Evolutionary conservation across 2,888 invertebrate genomes (phyloP).

Genomic region (Ennomos fuscantarius): DNA sequence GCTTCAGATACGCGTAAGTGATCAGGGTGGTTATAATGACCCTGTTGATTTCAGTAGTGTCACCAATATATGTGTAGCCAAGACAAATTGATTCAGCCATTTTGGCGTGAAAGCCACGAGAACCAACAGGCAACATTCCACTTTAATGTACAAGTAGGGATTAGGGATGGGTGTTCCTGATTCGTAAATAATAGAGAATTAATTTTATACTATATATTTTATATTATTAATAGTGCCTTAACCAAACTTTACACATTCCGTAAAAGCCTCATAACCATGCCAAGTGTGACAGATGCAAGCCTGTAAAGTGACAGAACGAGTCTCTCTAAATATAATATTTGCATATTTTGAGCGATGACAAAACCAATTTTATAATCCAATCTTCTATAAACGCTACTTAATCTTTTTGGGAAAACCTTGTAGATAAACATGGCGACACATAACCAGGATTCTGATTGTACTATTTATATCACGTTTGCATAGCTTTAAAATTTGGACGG

Average conservation of each 20-base stretch:
- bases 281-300: slow-evolving; percentile 10
- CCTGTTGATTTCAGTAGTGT: too few relatives aligned
- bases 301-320: slow-evolving; percentile 12
- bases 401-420: slow-evolving; percentile 3
- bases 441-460: too few relatives aligned
- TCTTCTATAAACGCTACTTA: slow-evolving; percentile 14
- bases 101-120: too few relatives aligned
- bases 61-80: too few relatives aligned
- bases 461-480: too few relatives aligned
- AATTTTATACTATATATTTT: too few relatives aligned
- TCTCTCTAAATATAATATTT: slow-evolving; percentile 35
- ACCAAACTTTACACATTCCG: background rate
- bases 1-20: slow-evolving; percentile 77
- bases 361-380: slow-evolving; percentile 29
- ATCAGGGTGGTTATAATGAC: background rate
- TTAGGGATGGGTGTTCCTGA: too few relatives aligned
- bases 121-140: too few relatives aligned
- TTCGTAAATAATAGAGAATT: too few relatives aligned
- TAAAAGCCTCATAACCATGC: slow-evolving; percentile 5
- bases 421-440: background rate
- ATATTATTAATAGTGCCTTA: background rate
- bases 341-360: slow-evolving; percentile 35
- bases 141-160: too few relatives aligned
- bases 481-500: too few relatives aligned
- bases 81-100: too few relatives aligned